Evolutionary conservation across 2,113 vertebrate genomes (phyloP).

Genomic region (Lycocorax pyrrhopterus): DNA sequence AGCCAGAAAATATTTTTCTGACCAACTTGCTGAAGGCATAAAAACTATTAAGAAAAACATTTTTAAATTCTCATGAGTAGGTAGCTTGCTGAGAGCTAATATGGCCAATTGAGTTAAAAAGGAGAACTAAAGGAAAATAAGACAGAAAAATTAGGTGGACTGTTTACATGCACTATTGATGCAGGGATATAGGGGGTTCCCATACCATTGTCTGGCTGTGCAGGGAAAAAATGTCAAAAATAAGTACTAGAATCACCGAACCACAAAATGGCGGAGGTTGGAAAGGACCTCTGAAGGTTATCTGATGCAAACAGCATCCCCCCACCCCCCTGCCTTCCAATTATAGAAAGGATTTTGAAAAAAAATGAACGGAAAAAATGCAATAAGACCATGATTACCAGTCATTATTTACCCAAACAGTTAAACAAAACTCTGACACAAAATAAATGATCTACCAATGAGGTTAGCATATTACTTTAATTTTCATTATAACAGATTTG

Average conservation of each 20-base stretch:
- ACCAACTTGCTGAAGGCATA: neutral
- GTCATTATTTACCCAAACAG: neutral
- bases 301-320: neutral
- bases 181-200: accelerated
- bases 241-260: neutral
- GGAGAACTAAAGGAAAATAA: neutral
- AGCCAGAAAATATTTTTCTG: neutral
- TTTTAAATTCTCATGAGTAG: neutral
- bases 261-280: neutral
- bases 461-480: neutral
- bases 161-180: neutral
- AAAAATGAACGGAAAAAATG: neutral
- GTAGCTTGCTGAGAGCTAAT: neutral
- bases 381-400: neutral
- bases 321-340: accelerated
- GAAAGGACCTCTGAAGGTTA: neutral
- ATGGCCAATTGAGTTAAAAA: neutral
- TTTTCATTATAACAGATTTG: neutral
- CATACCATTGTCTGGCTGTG: neutral
- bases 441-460: neutral
- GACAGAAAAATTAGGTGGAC: neutral
- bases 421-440: neutral
- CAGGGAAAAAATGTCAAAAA: neutral
- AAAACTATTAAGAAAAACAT: neutral
- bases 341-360: neutral